These are phyloP conservation scores for Phortica magna DNA, from an alignment of 2,888 invertebrate genomes.

Conservation along the genomic window DNA sequence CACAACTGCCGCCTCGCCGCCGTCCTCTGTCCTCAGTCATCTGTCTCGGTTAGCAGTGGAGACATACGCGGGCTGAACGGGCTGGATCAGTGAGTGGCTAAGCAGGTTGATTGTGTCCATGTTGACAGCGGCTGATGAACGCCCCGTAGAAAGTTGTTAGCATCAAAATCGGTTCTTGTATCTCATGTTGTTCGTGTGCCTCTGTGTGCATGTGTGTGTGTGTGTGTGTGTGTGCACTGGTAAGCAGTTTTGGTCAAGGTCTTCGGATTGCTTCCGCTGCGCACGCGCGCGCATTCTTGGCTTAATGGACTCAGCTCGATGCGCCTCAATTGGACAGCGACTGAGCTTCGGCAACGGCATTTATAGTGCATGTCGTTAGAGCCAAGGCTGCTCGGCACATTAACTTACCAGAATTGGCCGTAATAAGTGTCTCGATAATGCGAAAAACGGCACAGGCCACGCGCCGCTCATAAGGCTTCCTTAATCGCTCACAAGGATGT, in stretches of 20 bases:
- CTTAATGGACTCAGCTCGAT: not conserved
- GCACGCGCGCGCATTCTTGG: not conserved
- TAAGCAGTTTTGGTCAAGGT: not conserved
- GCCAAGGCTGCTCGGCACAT: conserved; percentile 4
- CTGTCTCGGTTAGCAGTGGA: not conserved
- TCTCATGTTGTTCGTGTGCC: too few relatives aligned
- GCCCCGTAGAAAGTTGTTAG: conserved; percentile 1
- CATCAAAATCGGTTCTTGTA: not conserved
- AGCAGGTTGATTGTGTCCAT: not conserved
- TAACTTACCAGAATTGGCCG: not conserved
- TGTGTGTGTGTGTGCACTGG: too few relatives aligned
- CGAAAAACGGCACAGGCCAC: not conserved
- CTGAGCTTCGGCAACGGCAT: too few relatives aligned
- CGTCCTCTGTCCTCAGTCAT: not conserved
- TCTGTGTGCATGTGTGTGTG: too few relatives aligned
- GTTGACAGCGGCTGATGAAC: conserved; percentile 1
- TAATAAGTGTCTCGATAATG: not conserved
- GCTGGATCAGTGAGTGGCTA: not conserved
- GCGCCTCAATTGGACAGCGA: too few relatives aligned
- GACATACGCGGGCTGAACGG: not conserved
- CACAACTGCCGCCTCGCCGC: not conserved
- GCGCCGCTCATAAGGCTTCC: not conserved
- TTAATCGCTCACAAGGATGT: not conserved
- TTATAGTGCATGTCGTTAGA: not conserved
- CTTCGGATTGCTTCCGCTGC: conserved; percentile 6